Base-by-base conservation (phyloP, 2,888 invertebrate genomes). In the Serripes groenlandicus region DNA sequence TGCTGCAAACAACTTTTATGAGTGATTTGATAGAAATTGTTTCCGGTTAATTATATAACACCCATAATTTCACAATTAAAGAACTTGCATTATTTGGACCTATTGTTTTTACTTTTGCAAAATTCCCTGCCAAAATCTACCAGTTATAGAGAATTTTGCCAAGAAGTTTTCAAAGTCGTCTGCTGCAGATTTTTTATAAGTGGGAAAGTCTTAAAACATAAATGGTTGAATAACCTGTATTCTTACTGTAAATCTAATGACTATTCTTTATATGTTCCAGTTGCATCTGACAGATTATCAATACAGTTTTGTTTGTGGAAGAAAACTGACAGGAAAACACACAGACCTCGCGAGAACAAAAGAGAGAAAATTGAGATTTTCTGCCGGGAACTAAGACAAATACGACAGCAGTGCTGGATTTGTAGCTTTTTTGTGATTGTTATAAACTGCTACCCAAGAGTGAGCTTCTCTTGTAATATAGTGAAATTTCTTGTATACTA, bases 251-350 rank as follows among this genome's bases (percentile, higher is more conserved):
- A 34, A 62, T 62, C 62, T 62, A 62, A 62, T 49, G 15, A 21
- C 34, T 30, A 1, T 34, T 66, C 42, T 66, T 66, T 66, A 37
- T 66, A 66, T n/a, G n/a, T 66, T 66, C 42, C 66, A 66, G 66
- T 42, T 66, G 66, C 15, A 42, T 15, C 7, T 66, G 66, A 66
- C 66, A 66, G 42, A 26, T 42, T 21, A n/a, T 66, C 66, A 37
- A 64, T 66, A 66, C 23, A 66, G 34, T 34, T 49, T 49, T 15
- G 49, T 49, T 49, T 49, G 49, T 49, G 2, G 18, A 2, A 49
- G 49, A 3, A 2, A 21, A 15, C 49, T 5, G 2, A 21, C 21
- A 49, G 18, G 21, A 49, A 15, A 3, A 49, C 49, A 15, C 49
- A 7, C 7, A 49, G 15, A 49, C 49, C 49, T 3, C 49, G 2